phyloP scores from a whole-genome alignment of 1,140 invertebrate species.

The Lerema accius region DNA sequence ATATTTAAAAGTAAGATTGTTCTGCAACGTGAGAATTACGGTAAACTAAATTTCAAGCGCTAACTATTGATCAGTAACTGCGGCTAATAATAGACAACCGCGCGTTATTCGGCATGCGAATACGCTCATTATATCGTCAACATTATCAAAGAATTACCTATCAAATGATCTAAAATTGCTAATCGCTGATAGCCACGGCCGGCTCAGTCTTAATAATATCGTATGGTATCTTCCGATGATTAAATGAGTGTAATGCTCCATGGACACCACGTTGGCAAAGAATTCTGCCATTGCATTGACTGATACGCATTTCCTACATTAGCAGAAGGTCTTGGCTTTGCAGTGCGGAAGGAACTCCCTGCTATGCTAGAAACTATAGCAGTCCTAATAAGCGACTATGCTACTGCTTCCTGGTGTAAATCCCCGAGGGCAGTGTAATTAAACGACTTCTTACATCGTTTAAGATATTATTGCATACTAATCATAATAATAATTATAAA shows the following conservation, averaged over 20 bases:
- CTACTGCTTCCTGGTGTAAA: conserved; percentile 1
- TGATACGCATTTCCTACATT: conserved; percentile 8
- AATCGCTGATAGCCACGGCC: neutral
- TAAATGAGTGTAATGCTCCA: conserved; percentile 1
- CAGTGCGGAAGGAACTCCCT: conserved; percentile 27
- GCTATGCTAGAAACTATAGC: conserved; percentile 13
- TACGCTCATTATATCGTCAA: neutral
- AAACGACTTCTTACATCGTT: no score
- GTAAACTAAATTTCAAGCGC: neutral
- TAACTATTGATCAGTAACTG: neutral
- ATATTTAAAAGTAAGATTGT: no score
- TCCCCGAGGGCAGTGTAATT: neutral
- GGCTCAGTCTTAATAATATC: neutral
- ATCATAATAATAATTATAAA: no score
- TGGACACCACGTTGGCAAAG: neutral
- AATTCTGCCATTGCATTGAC: neutral
- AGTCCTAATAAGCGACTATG: conserved; percentile 8
- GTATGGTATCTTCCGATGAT: neutral
- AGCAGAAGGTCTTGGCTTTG: conserved; percentile 28
- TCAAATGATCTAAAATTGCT: neutral
- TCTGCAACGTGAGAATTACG: no score
- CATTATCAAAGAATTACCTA: neutral
- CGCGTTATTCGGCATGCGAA: neutral
- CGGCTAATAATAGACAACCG: neutral
- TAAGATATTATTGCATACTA: no score